phyloP scores from a whole-genome alignment of 2,888 invertebrate genomes.

The Ptilodon capucinus region DNA sequence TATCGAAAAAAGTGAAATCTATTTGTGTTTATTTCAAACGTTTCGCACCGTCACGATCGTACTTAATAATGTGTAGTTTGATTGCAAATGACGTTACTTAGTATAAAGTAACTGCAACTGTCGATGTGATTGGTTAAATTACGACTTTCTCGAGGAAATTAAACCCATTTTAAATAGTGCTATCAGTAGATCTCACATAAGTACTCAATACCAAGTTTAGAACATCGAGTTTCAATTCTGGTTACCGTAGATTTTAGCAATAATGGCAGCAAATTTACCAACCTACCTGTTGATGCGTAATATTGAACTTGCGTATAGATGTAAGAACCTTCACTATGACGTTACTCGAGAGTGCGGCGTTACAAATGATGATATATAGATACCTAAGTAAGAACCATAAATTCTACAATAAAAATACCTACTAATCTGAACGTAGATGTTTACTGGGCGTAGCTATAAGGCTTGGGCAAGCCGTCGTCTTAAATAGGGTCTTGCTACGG shows the following conservation, averaged over 20 bases:
- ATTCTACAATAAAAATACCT: too few relatives aligned
- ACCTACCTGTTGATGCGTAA: too few relatives aligned
- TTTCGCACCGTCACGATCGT: slow-evolving; percentile 12
- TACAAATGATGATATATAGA: too few relatives aligned
- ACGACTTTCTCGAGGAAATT: slow-evolving; percentile 14
- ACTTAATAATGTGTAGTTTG: slow-evolving; percentile 13
- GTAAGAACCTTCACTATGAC: too few relatives aligned
- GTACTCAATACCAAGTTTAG: background rate
- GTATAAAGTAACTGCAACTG: slow-evolving; percentile 9
- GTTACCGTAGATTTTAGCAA: background rate
- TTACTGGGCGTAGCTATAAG: too few relatives aligned
- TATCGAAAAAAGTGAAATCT: slow-evolving; percentile 45
- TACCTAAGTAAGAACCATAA: too few relatives aligned
- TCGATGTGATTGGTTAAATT: slow-evolving; percentile 13
- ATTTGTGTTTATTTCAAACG: slow-evolving; percentile 21
- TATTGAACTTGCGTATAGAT: too few relatives aligned
- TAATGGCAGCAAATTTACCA: too few relatives aligned
- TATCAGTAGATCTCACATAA: background rate
- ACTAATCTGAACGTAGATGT: too few relatives aligned
- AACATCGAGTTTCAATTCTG: background rate
- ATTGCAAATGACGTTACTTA: slow-evolving; percentile 18
- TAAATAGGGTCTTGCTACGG: too few relatives aligned
- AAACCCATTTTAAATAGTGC: background rate
- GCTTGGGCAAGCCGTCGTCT: too few relatives aligned
- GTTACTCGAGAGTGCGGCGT: too few relatives aligned